Base-by-base conservation (phyloP, 2,113 vertebrate species). In the Sceloporus tristichus region DNA sequence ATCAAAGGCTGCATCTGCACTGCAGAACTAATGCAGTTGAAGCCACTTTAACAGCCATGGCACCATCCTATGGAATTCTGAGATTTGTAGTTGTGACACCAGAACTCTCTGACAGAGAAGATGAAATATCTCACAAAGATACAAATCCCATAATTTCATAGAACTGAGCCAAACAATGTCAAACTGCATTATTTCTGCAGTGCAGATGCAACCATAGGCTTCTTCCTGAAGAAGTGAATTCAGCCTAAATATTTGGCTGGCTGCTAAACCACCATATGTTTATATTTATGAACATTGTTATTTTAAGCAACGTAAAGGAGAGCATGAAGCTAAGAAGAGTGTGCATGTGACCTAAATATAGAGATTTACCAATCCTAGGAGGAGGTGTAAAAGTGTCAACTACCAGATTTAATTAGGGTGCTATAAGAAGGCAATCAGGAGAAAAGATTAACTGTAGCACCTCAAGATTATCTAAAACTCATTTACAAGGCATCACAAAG, bases 381-480 rank as follows among this genome's bases (percentile, higher is more conserved):
- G 79, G 73, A 70, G 87, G 27, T 16, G 87, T 91, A 90, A 77
- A 90, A 85, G 38, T 18, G 53, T 82, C 91, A 92, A 88, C 84
- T 77, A 62, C 75, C 59, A 3, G 25, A 89, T 92, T 87, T 84
- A 91, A 83, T 88, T 86, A 90, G 70, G 1, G 3, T 89, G 86
- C 40, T 91, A 68, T 89, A 95, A 54, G 59, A 79, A 94, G 86
- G 23, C 68, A 93, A 93, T 94, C 85, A 84, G 85, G 92, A 92
- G 91, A 87, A 86, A 91, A 89, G 94, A 95, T 94, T 91, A 93
- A 89, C 87, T 90, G 42, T 74, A 90, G 92, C 92, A 88, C 89
- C 88, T 89, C 21, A 76, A 90, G 93, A 95, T 95, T 94, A 93
- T 94, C 92, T 89, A 48, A 81, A 88, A 79, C 85, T 75, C 85